Base-by-base conservation (phyloP, 2,113 vertebrate species). In the Leptocoma aspasia region DNA sequence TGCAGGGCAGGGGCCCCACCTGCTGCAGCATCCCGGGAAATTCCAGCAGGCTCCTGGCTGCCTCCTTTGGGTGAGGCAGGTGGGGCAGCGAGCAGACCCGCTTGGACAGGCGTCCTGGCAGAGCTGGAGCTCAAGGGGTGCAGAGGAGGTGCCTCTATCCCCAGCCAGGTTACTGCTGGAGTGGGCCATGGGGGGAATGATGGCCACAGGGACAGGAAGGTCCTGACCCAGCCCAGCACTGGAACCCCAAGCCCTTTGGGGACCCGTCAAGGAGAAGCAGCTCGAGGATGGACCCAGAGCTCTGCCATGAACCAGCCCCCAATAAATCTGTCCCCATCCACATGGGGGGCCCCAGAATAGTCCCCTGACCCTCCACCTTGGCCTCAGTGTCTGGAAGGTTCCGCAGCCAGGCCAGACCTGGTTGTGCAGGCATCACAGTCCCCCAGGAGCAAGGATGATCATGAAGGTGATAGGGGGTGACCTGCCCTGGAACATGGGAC, bases 61-160 rank as follows among this genome's bases (percentile, higher is more conserved):
- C 81, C 50, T 94, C 91, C 95, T 94, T 33, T 3, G 6, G 31
- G 19, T 6, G 75, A 52, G 37, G 13, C 39, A n/a, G 21, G 7
- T 7, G 4, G 14, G 39, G 15, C 76, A 64, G 21, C 0, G 1
- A 57, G 49, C 5, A 1, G 50, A 1, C 41, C 9, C 31, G 19
- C 15, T 2, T 2, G 33, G 50, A 37, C 14, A 7, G 9, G 15
- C 13, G 30, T 21, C 24, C 14, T 2, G 14, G 50, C 78, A 53
- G 37, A 60, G 35, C 50, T 16, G 10, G 27, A 47, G 63, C 54
- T 57, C 3, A 0, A 11, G 14, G 31, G 31, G 89, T 9, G 26
- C 63, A 61, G 14, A 82, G 30, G 24, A 6, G 8, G 11, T 35
- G 45, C 7, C 15, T 10, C 41, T 30, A 4, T 35, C 18, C 30